These are phyloP conservation scores for Pagetopsis macropterus DNA, from an alignment of 2,797 vertebrate genomes.

Conservation along the genomic window DNA sequence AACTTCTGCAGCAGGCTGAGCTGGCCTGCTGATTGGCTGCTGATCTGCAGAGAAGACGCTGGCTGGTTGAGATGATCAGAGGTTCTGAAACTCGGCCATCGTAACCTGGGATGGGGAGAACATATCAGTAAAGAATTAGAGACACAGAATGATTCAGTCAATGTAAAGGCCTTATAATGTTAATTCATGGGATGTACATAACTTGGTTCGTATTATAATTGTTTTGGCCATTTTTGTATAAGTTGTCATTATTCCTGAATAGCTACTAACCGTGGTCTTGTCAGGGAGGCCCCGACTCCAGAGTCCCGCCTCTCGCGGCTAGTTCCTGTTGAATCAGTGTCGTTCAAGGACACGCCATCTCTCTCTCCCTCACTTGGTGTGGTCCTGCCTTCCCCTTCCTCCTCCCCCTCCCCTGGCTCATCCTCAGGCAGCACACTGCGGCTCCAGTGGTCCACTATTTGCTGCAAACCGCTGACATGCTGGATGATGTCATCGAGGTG, in stretches of 20 bases:
- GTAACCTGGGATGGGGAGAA: constrained; percentile 79
- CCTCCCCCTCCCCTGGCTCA: constrained; percentile 75
- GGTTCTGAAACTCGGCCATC: constrained; percentile 94
- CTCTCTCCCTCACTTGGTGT: constrained; percentile 92
- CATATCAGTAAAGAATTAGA: constrained; percentile 1
- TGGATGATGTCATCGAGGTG: constrained; percentile 95
- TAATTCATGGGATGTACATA: neutral
- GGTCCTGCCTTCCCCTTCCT: constrained; percentile 86
- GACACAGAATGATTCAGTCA: neutral
- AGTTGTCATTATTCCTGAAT: neutral
- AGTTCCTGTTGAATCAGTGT: constrained; percentile 88
- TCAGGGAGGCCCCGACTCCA: constrained; percentile 96
- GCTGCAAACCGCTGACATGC: constrained; percentile 92
- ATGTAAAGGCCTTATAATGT: neutral
- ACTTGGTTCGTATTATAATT: constrained; percentile 2
- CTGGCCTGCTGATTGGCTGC: constrained; percentile 92
- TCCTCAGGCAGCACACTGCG: constrained; percentile 86
- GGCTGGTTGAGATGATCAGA: constrained; percentile 88
- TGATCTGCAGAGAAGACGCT: constrained; percentile 89
- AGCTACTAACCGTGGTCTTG: constrained; percentile 90
- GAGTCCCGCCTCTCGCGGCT: constrained; percentile 94
- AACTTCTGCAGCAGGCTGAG: constrained; percentile 96
- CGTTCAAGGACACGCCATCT: constrained; percentile 91
- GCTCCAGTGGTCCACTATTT: constrained; percentile 95
- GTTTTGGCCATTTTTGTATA: neutral